A percentile compares a stretch with the other conserved stretches of the same genome.
phyloP scores from a whole-genome alignment of 2,113 vertebrate genomes.

The Myanophis thanlyinensis region DNA sequence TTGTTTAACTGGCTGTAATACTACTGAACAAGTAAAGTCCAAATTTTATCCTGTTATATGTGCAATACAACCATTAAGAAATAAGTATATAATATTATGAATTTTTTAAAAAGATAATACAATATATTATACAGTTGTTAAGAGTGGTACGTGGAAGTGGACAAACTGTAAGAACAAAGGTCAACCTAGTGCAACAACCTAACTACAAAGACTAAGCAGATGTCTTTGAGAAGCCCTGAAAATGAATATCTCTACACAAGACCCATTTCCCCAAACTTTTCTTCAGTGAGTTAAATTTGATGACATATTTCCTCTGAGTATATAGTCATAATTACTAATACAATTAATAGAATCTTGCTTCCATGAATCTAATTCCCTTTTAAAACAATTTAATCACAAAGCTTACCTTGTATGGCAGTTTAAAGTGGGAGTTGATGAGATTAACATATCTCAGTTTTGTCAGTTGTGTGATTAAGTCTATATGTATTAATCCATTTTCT shows the following conservation, averaged over 20 bases:
- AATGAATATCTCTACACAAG: background rate
- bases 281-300: background rate
- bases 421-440: background rate
- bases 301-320: background rate
- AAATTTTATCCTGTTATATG: constrained; percentile 50
- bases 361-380: background rate
- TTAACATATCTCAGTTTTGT: background rate
- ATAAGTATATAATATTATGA: constrained; percentile 51
- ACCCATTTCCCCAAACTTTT: background rate
- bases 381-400: background rate
- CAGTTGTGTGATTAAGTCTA: background rate
- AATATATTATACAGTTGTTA: background rate
- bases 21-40: constrained; percentile 60
- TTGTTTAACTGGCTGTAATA: constrained; percentile 37
- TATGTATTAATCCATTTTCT: background rate
- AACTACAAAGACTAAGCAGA: background rate
- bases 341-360: background rate
- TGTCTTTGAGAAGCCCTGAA: background rate
- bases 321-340: background rate
- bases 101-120: constrained; percentile 41
- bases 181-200: background rate
- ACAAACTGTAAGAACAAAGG: background rate
- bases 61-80: constrained; percentile 18
- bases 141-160: background rate
- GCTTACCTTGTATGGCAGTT: background rate